These are phyloP conservation scores for Phalloptychus januarius DNA, from an alignment of 2,797 vertebrate species.

Conservation along the genomic window DNA sequence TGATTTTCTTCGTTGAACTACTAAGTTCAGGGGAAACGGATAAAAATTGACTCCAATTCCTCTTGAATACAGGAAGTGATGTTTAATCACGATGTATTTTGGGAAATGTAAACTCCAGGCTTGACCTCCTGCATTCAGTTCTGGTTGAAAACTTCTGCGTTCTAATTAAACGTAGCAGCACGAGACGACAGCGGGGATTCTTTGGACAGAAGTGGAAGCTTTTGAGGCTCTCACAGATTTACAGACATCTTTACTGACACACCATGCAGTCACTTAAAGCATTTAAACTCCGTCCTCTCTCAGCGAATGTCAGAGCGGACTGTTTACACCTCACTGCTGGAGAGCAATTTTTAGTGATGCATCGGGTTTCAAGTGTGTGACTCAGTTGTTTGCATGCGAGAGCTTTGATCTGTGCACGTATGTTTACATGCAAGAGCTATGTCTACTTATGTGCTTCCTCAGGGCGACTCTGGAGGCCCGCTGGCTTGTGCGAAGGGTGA, in stretches of 20 bases:
- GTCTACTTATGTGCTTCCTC: slow-evolving; percentile 33
- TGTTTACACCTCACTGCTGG: slow-evolving; percentile 29
- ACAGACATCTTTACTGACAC: not conserved
- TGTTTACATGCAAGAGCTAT: slow-evolving; percentile 36
- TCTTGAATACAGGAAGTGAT: not conserved
- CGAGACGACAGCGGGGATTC: slow-evolving; percentile 26
- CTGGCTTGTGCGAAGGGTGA: slow-evolving; percentile 85
- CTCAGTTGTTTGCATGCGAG: slow-evolving; percentile 39
- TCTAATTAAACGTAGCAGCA: slow-evolving; percentile 17
- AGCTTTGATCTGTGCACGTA: slow-evolving; percentile 37
- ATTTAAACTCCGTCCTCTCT: slow-evolving; percentile 24
- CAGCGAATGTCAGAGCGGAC: slow-evolving; percentile 38
- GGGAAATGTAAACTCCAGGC: not conserved
- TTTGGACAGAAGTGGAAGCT: slow-evolving; percentile 13
- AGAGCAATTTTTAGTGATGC: slow-evolving; percentile 15
- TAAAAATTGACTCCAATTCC: not conserved
- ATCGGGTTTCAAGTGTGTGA: slow-evolving; percentile 43
- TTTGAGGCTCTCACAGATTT: not conserved
- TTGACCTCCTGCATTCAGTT: not conserved
- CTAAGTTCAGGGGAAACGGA: not conserved
- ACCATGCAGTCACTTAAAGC: slow-evolving; percentile 28
- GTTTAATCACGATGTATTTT: not conserved
- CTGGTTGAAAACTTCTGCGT: slow-evolving; percentile 15
- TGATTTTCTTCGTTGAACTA: not conserved
- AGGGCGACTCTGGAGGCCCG: slow-evolving; percentile 98